A percentile compares a stretch with the other conserved stretches of the same genome.
Evolutionary conservation across 1,140 invertebrate genomes (phyloP).

Genomic region (Brachionus asplanchnoidis): DNA sequence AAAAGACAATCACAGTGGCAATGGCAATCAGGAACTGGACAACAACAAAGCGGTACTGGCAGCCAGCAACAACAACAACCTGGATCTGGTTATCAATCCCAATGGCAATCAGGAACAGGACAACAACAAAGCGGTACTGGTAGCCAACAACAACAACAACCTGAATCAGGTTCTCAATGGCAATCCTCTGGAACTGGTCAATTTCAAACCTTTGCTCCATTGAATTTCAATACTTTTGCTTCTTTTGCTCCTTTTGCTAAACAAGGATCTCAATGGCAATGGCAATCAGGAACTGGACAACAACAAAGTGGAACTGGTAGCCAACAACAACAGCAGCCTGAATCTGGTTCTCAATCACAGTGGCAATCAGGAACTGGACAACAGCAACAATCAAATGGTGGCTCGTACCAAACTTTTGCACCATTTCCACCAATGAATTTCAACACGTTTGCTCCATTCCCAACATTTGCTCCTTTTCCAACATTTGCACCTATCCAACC

Average conservation of each 20-base stretch:
- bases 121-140: not conserved
- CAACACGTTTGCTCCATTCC: not conserved
- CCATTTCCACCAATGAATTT: not conserved
- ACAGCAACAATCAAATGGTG: not conserved
- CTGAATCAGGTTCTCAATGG: not conserved
- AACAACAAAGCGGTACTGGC: constrained; percentile 1
- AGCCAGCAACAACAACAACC: constrained; percentile 12
- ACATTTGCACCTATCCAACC: constrained; percentile 2
- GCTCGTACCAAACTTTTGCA: not conserved
- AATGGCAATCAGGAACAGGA: not conserved
- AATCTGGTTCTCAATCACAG: not conserved
- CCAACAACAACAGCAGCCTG: not conserved
- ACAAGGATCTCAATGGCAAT: not conserved
- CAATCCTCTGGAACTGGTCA: not conserved
- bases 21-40: constrained; percentile 6
- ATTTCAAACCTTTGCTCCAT: not conserved
- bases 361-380: not conserved
- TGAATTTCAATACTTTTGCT: not conserved
- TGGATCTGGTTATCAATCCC: not conserved
- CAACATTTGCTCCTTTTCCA: constrained; percentile 3
- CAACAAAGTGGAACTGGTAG: not conserved
- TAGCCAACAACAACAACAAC: not conserved
- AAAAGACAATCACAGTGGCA: not conserved
- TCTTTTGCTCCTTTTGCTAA: not conserved
- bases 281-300: not conserved